Evolutionary conservation across 2,888 invertebrate genomes (phyloP), one percentile per base, ranked within the genome.

Genomic region (Chromoteleia sp.): DNA sequence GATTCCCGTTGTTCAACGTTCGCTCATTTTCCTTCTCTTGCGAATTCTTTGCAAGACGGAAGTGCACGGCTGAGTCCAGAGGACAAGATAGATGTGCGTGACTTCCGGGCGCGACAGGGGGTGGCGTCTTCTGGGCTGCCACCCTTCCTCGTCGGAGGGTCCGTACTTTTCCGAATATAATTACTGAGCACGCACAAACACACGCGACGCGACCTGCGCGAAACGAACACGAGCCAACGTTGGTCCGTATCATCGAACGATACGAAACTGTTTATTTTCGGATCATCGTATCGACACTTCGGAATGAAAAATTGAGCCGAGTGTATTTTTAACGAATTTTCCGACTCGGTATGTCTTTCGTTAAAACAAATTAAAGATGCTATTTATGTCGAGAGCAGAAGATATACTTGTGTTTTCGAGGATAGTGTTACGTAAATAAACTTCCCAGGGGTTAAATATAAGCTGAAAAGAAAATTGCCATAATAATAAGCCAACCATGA

Each of bases 21-120:
- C 50, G 54, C 50, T 70, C 75, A 70, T 74, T 45, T 70, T 70
- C 65, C 68, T 59, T 78, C 75, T 54, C 73, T 58, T 15, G 74
- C 61, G 50, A 70, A 70, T 80, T 80, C 75, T 43, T 70, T 15
- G 65, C 54, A 58, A 71, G 76, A 54, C 75, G 81, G 81, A 81
- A 81, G 75, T 81, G 75, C 75, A 65, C 86, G 87, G 87, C 88
- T 85, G 86, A 88, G 86, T 84, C 79, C 86, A 85, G 78, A 84
- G 85, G 87, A 86, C 86, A 91, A 91, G 91, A 91, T 91, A 89
- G 89, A 91, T 91, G 91, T 91, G 89, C 91, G 90, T 91, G 87
- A 91, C 91, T 91, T 91, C 91, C 91, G 90, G 89, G 88, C 88
- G 89, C 90, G 91, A 90, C 91, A 89, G 90, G 89, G 89, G 91